Conservation (phyloP, 2,797 vertebrate species). For the Kryptopterus vitreolus region DNA sequence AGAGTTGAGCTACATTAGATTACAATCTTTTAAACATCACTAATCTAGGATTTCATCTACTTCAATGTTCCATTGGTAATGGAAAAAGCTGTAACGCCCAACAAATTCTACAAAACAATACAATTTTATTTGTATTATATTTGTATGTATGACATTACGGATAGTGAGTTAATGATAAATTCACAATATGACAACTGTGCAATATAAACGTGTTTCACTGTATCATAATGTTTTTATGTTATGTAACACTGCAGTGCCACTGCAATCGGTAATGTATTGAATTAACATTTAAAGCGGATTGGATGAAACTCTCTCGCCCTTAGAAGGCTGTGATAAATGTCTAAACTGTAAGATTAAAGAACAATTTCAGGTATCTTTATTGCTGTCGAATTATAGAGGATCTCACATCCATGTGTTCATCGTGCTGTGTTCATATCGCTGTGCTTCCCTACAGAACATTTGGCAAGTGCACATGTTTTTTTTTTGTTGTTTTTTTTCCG, state of each 20-base stretch:
- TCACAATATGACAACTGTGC: neutral
- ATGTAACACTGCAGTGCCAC: neutral
- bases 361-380: neutral
- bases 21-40: neutral
- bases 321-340: neutral
- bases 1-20: neutral
- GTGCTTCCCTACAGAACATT: slow-evolving; percentile 27
- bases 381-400: neutral
- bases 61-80: neutral
- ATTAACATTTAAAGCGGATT: neutral
- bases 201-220: neutral
- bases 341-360: neutral
- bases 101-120: neutral
- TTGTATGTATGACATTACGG: neutral
- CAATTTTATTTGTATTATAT: neutral
- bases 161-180: neutral
- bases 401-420: neutral
- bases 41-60: neutral
- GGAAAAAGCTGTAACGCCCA: neutral
- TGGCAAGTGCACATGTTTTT: slow-evolving; percentile 7
- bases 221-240: neutral
- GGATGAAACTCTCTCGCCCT: neutral
- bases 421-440: neutral
- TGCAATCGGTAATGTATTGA: neutral
- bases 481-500: slow-evolving; percentile 30